These are phyloP conservation scores for Linyphia triangularis DNA, from an alignment of 2,888 invertebrate genomes.

Conservation along the genomic window DNA sequence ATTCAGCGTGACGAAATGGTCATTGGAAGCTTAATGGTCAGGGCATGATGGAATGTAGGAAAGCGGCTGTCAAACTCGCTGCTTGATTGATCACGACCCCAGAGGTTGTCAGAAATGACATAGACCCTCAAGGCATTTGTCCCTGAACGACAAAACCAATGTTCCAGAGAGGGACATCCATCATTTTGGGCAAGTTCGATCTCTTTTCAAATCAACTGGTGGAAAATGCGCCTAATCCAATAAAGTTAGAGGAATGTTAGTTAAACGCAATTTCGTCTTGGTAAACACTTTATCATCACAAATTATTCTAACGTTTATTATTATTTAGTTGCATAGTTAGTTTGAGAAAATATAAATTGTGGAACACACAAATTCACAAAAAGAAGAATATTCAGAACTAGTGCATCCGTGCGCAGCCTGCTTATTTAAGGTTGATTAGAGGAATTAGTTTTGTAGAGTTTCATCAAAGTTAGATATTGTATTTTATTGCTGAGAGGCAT, in stretches of 20 bases:
- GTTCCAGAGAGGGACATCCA: conserved; percentile 47
- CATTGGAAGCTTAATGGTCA: conserved; percentile 55
- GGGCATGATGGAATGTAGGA: conserved; percentile 60
- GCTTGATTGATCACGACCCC: conserved; percentile 49
- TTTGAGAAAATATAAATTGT: too few species aligned
- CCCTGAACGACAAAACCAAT: conserved; percentile 53
- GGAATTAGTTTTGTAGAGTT: too few species aligned
- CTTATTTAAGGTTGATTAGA: too few species aligned
- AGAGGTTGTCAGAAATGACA: conserved; percentile 59
- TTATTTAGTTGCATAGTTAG: not conserved
- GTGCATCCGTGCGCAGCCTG: too few species aligned
- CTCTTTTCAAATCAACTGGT: conserved; percentile 48
- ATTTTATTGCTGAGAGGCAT: too few species aligned
- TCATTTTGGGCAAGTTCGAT: conserved; percentile 45
- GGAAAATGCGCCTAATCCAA: conserved; percentile 3
- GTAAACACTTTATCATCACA: too few species aligned
- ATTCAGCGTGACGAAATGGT: conserved; percentile 58
- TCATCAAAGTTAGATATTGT: too few species aligned
- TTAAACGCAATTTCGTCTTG: too few species aligned
- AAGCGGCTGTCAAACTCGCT: conserved; percentile 53
- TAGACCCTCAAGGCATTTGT: conserved; percentile 53
- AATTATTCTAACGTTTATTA: too few species aligned
- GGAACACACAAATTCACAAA: too few species aligned
- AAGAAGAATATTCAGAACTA: too few species aligned
- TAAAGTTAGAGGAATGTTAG: not conserved